Evolutionary conservation across 2,113 vertebrate species (phyloP).

Genomic region (Ictalurus furcatus): DNA sequence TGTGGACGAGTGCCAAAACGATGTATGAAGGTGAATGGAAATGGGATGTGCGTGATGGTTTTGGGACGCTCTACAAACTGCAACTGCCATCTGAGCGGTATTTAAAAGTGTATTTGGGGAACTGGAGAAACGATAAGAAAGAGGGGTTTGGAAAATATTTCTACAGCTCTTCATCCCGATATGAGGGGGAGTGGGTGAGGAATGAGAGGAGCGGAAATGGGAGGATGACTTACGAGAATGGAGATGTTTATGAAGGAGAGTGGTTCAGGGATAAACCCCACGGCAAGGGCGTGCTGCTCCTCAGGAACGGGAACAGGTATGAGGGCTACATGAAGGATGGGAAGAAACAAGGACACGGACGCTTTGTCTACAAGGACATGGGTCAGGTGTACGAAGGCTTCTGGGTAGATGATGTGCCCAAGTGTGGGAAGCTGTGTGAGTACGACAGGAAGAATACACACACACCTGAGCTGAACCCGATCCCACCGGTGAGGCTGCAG

Average conservation of each 20-base stretch:
- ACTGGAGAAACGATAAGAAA: conserved; percentile 80
- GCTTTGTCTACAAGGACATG: conserved; percentile 77
- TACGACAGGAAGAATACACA: conserved; percentile 72
- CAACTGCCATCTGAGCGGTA: conserved; percentile 70
- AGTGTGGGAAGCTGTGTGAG: conserved; percentile 83
- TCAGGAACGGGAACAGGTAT: conserved; percentile 78
- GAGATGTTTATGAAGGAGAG: conserved; percentile 84
- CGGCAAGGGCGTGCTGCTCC: not conserved
- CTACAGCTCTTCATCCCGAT: conserved; percentile 70
- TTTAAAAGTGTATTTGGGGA: conserved; percentile 78
- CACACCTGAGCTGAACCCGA: conserved; percentile 72
- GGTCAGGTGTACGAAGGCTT: conserved; percentile 84
- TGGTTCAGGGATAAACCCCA: conserved; percentile 68
- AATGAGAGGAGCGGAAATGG: conserved; percentile 82
- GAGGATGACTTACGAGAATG: conserved; percentile 76
- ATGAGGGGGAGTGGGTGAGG: conserved; percentile 84
- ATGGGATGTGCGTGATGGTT: not conserved
- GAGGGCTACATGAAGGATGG: conserved; percentile 85
- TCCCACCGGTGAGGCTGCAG: conserved; percentile 84
- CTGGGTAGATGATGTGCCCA: conserved; percentile 81
- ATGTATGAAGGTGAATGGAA: too few relatives aligned
- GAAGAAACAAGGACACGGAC: conserved; percentile 81
- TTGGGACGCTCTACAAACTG: conserved; percentile 36
- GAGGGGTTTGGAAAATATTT: conserved; percentile 77
- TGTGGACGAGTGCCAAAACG: too few relatives aligned